Percentiles rank a stretch among this genome's conserved stretches.
Conservation (phyloP, 2,113 vertebrate species). For the Ursus arctos region DNA sequence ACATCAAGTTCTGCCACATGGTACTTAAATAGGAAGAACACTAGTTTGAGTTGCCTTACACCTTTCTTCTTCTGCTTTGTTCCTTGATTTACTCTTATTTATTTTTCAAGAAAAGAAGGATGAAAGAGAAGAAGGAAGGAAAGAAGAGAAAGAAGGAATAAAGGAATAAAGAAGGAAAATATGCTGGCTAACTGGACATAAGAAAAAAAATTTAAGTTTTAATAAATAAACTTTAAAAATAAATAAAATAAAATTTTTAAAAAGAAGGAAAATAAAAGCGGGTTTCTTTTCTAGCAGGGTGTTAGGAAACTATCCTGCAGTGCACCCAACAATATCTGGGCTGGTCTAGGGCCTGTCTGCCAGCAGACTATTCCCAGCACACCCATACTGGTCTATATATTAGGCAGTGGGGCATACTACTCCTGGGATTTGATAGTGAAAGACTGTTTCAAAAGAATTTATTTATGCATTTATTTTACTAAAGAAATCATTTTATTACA, state of each 20-base stretch:
- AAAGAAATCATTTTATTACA: background rate
- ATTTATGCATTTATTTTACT: background rate
- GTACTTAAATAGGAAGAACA: background rate
- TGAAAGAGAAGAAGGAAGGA: background rate
- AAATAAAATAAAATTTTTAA: too few relatives aligned
- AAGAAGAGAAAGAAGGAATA: background rate
- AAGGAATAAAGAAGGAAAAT: background rate
- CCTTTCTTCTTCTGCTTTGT: background rate
- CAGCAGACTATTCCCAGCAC: background rate
- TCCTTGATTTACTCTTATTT: slow-evolving; percentile 17
- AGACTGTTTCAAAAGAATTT: background rate
- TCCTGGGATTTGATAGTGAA: background rate
- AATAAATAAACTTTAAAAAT: too few relatives aligned
- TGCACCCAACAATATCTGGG: background rate
- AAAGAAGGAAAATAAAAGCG: background rate
- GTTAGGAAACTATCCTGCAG: background rate
- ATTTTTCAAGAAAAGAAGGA: background rate
- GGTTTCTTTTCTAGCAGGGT: background rate
- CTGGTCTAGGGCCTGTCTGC: background rate
- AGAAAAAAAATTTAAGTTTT: too few relatives aligned
- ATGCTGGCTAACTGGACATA: background rate
- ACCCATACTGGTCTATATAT: background rate
- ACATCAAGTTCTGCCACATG: background rate
- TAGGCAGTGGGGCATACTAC: background rate
- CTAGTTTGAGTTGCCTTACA: background rate